A percentile compares a stretch with the other conserved stretches of the same genome.
phyloP scores from a whole-genome alignment of 2,888 invertebrate genomes.

The Trilocha varians region DNA sequence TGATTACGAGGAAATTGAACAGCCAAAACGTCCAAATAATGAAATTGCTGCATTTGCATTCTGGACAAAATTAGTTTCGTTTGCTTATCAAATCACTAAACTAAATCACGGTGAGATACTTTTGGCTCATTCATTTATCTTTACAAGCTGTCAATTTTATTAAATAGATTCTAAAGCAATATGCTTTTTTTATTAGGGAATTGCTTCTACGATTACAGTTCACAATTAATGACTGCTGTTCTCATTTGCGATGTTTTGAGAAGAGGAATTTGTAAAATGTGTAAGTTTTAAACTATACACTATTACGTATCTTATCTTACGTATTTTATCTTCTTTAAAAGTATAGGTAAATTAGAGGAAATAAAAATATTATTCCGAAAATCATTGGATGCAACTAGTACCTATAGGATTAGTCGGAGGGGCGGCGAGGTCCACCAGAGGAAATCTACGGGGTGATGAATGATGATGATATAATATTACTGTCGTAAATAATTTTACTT shows the following conservation, averaged over 20 bases:
- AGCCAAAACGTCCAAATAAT: conserved; percentile 1
- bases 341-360: too few relatives aligned
- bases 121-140: too few relatives aligned
- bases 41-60: conserved; percentile 29
- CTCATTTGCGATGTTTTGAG: conserved; percentile 56
- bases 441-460: too few relatives aligned
- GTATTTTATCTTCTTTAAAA: too few relatives aligned
- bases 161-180: conserved; percentile 1
- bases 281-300: conserved; percentile 34
- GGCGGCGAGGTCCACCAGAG: too few relatives aligned
- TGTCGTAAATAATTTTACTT: too few relatives aligned
- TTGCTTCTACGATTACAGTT: conserved; percentile 56
- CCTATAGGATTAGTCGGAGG: too few relatives aligned
- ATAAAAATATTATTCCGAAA: too few relatives aligned
- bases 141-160: conserved; percentile 4
- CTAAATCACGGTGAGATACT: conserved; percentile 46
- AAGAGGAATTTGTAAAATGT: conserved; percentile 47
- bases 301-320: neutral
- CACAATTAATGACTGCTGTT: conserved; percentile 54
- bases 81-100: conserved; percentile 51
- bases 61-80: conserved; percentile 55
- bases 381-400: too few relatives aligned
- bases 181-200: conserved; percentile 37
- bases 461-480: too few relatives aligned
- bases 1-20: neutral